Base-by-base conservation (phyloP, 1,140 invertebrate species). In the Helicoverpa zea region DNA sequence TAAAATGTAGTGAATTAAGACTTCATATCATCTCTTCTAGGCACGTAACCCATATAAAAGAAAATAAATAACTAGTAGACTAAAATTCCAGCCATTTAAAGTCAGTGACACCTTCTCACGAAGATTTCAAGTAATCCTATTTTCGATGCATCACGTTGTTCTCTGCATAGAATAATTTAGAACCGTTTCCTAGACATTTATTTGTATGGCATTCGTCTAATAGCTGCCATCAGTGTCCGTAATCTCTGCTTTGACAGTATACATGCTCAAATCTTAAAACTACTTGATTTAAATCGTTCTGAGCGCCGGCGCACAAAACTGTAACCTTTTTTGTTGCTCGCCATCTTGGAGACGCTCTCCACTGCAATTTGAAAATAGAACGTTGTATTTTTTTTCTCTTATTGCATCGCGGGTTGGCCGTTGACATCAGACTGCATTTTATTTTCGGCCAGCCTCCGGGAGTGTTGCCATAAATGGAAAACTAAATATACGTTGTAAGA, bases 321-420 rank as follows among this genome's bases (percentile, higher is more conserved):
- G 77, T 84, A 86, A 83, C 81, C 84, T 88, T 90, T 91, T 89
- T 89, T 87, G 84, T 85, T 86, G 80, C 70, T 76, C 81, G 83
- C 86, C 85, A 83, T 87, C 79, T 86, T 83, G 81, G 70, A 77
- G 74, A 73, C 81, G 84, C 76, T 85, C 83, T 84, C 83, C 87
- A 83, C 81, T 89, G 88, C 88, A 89, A 89, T 90, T 92, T 91
- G 85, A 91, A 92, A 92, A 92, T 92, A 92, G 91, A 92, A 91
- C 74, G 73, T 52, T 64, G 52, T 54, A 82, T 87, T 84, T 89
- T 92, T n/a, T 92, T 91, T 89, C 23, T 87, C 83, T 91, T 89
- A 81, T 91, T 92, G 91, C 90, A 92, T 90, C 88, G 86, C 88
- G 75, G 76, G 80, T 63, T 89, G 91, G 88, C 81, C 90, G 90